Evolutionary conservation across 2,113 vertebrate genomes (phyloP).

Genomic region (Mus pahari): DNA sequence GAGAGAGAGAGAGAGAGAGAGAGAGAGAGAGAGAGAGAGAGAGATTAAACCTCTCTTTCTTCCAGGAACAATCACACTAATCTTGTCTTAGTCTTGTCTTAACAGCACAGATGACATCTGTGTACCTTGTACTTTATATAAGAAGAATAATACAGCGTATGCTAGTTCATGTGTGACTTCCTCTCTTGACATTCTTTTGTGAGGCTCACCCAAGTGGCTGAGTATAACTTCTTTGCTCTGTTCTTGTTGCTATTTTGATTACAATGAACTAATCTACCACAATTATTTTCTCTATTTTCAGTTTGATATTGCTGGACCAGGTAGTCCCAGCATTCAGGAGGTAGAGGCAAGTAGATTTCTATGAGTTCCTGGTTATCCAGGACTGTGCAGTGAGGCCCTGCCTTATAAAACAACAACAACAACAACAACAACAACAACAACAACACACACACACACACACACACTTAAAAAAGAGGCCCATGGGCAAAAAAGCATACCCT

Average conservation of each 20-base stretch:
- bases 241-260: slow-evolving; percentile 21
- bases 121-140: background rate
- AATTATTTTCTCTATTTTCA: slow-evolving; percentile 37
- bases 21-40: no score
- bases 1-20: background rate
- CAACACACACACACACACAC: background rate
- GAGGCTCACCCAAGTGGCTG: background rate
- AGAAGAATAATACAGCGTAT: background rate
- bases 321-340: background rate
- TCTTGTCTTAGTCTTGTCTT: background rate
- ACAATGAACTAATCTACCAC: background rate
- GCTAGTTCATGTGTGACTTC: background rate
- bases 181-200: slow-evolving; percentile 5
- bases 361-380: background rate
- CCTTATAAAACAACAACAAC: no score
- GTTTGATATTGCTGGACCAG: background rate
- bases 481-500: background rate
- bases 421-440: no score
- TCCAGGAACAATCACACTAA: background rate
- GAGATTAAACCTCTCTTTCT: background rate
- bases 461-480: background rate
- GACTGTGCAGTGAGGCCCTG: background rate
- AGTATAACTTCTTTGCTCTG: background rate
- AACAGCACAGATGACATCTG: background rate
- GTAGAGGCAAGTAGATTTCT: background rate